Conservation (phyloP, 1,140 invertebrate genomes). For the Acromyrmex charruanus region DNA sequence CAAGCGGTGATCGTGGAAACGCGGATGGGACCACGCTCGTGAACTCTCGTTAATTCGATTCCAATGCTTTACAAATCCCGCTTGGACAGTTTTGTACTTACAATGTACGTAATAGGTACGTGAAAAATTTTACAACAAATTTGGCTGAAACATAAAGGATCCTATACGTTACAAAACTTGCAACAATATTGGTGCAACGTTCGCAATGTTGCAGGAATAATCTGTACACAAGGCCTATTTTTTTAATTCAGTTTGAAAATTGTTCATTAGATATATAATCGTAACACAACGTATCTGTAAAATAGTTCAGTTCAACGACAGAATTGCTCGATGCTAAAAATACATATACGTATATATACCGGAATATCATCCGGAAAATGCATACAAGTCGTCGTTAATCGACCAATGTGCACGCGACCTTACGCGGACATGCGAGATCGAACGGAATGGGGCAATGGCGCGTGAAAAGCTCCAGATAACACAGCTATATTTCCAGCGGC, state of each 20-base stretch:
- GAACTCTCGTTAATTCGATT: background rate
- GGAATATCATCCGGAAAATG: background rate
- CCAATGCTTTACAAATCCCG: background rate
- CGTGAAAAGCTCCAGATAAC: conserved; percentile 60
- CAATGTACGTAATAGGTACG: background rate
- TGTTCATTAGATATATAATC: background rate
- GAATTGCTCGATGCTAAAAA: background rate
- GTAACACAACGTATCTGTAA: background rate
- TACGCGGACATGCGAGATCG: conserved; percentile 40
- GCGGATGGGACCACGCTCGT: background rate
- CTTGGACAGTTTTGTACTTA: background rate
- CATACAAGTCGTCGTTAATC: conserved; percentile 7
- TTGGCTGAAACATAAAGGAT: no score
- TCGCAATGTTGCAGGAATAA: background rate
- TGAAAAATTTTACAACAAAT: background rate
- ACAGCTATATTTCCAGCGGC: conserved; percentile 51
- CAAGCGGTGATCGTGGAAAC: background rate
- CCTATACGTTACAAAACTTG: no score
- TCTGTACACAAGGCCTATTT: background rate
- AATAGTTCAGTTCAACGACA: background rate
- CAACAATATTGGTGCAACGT: background rate
- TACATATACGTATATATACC: background rate
- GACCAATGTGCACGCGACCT: conserved; percentile 35
- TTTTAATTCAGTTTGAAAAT: background rate
- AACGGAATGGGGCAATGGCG: conserved; percentile 47